phyloP scores from a whole-genome alignment of 30 jellyfish, hydroid and myxozoan genomes.

The Cassiopea xamachana region DNA sequence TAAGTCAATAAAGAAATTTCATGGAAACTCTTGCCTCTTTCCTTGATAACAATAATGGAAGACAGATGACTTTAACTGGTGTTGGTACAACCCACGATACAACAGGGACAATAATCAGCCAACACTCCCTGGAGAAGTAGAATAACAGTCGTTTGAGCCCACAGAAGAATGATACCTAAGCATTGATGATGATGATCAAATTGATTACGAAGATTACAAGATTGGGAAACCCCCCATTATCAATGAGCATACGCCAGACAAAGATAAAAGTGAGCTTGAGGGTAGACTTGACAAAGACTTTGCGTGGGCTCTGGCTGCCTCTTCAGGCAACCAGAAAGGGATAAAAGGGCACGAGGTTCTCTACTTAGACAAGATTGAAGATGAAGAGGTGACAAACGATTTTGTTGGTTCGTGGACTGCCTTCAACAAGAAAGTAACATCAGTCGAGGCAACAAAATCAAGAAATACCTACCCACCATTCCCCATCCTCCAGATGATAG shows the following conservation, averaged over 20 bases:
- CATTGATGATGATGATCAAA: constrained; percentile 57
- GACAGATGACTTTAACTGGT: constrained; percentile 71
- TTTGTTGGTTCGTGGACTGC: constrained; percentile 66
- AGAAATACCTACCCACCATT: constrained; percentile 67
- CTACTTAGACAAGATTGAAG: constrained; percentile 49
- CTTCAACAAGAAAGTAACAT: constrained; percentile 62
- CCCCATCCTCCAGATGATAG: constrained; percentile 67
- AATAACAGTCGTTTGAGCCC: constrained; percentile 64
- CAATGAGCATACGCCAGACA: constrained; percentile 41
- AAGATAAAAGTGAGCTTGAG: constrained; percentile 66
- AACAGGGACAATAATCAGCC: constrained; percentile 72
- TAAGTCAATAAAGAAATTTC: not conserved
- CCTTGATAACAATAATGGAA: constrained; percentile 61
- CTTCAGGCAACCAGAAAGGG: constrained; percentile 59
- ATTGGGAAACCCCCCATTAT: constrained; percentile 48
- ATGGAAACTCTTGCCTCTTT: not conserved
- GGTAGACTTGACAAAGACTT: constrained; percentile 67
- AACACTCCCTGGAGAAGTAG: constrained; percentile 52
- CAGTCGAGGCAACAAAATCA: constrained; percentile 66
- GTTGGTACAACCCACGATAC: constrained; percentile 69
- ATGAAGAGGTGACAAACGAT: constrained; percentile 36
- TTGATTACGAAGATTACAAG: constrained; percentile 59
- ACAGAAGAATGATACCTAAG: constrained; percentile 49
- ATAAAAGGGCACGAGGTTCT: constrained; percentile 29
- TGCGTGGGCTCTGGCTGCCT: constrained; percentile 71